Base-by-base conservation (phyloP, 2,888 invertebrate species). In the Noctuana brunneofusca region DNA sequence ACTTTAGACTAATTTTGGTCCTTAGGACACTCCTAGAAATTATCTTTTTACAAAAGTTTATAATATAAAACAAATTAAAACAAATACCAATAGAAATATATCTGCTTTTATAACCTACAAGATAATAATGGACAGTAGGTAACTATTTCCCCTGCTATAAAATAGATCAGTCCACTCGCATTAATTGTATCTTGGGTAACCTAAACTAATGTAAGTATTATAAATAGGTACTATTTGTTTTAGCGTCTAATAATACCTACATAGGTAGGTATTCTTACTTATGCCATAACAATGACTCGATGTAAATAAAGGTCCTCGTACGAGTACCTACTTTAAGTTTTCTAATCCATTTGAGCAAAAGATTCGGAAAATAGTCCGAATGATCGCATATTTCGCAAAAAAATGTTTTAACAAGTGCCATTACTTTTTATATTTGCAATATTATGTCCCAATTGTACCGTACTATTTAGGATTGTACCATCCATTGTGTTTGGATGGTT, bases 331-430 rank as follows among this genome's bases (percentile, higher is more conserved):
- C n/a, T 35, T 12, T 35, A 11, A 16, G 11, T 11, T 14, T 20
- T 46, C 3, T 12, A 46, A 46, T 20, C 9, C 20, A 9, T 48
- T 48, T 11, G 48, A 48, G 49, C 11, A 49, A 24, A 58, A 35
- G 16, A 6, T 27, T 43, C 24, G 8, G 14, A 38, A 14, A 38
- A 38, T 38, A 1, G 27, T 14, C 20, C 12, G 5, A 35, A 49
- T 30, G 22, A 6, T 52, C 43, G 9, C 16, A 24, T 22, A 8
- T 4, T 53, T 48, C 35, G 22, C 12, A 24, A 52, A 53, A 59
- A 52, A 43, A 46, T 59, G 43, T 59, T 59, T 53, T 22, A 59
- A 52, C 43, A 46, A 53, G 43, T 59, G 52, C 43, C 41, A 8
- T 35, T 3, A 0, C 27, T 24, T 38, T 59, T 43, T 59, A 24